Evolutionary conservation across 2,113 vertebrate species (phyloP).

Genomic region (Caranx melampygus): DNA sequence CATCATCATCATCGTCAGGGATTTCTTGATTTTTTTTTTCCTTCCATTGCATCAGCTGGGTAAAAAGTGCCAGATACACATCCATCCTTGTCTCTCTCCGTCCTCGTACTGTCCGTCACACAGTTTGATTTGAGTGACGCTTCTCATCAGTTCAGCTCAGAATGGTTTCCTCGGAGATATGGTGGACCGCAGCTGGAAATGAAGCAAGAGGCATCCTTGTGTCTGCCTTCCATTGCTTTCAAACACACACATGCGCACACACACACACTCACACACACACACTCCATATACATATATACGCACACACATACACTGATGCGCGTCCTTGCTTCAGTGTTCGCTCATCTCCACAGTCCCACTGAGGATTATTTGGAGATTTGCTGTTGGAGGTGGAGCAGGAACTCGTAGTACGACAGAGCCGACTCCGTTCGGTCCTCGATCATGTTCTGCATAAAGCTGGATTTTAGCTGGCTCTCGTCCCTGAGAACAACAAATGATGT

Average conservation of each 20-base stretch:
- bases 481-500: conserved; percentile 74
- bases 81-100: conserved; percentile 27
- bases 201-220: conserved; percentile 34
- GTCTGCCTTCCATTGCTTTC: conserved; percentile 17
- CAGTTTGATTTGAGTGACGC: conserved; percentile 41
- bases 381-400: conserved; percentile 96
- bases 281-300: conserved; percentile 8
- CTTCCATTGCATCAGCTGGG: conserved; percentile 27
- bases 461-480: conserved; percentile 93
- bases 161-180: conserved; percentile 24
- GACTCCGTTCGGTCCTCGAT: conserved; percentile 98
- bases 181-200: conserved; percentile 50
- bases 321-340: conserved; percentile 28
- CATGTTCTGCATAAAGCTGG: conserved; percentile 94
- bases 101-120: conserved; percentile 23
- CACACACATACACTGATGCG: conserved; percentile 20
- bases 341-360: neutral
- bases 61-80: conserved; percentile 54
- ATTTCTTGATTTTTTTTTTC: conserved; percentile 20
- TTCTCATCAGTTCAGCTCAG: conserved; percentile 34
- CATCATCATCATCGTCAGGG: conserved; percentile 13
- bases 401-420: conserved; percentile 97
- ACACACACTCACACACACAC: conserved; percentile 8
- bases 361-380: conserved; percentile 94
- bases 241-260: conserved; percentile 1